Conservation (phyloP, 2,797 vertebrate species). For the Lacerta agilis region DNA sequence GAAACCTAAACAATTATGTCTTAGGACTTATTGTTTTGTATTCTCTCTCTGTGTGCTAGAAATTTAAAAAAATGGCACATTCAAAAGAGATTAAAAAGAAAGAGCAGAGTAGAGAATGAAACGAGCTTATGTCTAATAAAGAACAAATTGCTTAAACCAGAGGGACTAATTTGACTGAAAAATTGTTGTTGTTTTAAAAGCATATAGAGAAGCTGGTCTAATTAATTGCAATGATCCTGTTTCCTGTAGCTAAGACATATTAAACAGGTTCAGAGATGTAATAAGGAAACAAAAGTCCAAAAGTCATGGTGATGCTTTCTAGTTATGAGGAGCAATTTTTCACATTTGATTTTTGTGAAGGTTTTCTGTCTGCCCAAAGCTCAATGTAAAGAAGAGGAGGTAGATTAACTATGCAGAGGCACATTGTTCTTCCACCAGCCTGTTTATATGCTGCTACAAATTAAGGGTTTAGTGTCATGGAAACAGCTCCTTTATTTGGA, state of each 20-base stretch:
- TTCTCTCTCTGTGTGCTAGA: not conserved
- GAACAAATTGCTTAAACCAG: constrained; percentile 51
- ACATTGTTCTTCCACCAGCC: constrained; percentile 56
- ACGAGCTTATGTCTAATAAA: constrained; percentile 47
- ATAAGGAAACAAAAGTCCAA: constrained; percentile 64
- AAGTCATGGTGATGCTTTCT: constrained; percentile 41
- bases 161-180: constrained; percentile 50
- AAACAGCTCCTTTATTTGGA: constrained; percentile 81
- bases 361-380: constrained; percentile 40
- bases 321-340: constrained; percentile 52
- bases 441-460: constrained; percentile 77
- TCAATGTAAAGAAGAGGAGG: constrained; percentile 36
- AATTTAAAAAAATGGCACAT: not conserved
- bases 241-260: constrained; percentile 67
- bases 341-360: constrained; percentile 40
- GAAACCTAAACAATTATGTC: constrained; percentile 39
- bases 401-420: constrained; percentile 68
- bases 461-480: constrained; percentile 81
- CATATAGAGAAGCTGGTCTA: constrained; percentile 55
- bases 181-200: constrained; percentile 24
- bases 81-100: constrained; percentile 38
- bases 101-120: not conserved
- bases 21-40: not conserved
- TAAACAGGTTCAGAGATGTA: constrained; percentile 70
- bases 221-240: constrained; percentile 65